phyloP scores from a whole-genome alignment of 2,888 invertebrate genomes.

The Physocephala rufipes region DNA sequence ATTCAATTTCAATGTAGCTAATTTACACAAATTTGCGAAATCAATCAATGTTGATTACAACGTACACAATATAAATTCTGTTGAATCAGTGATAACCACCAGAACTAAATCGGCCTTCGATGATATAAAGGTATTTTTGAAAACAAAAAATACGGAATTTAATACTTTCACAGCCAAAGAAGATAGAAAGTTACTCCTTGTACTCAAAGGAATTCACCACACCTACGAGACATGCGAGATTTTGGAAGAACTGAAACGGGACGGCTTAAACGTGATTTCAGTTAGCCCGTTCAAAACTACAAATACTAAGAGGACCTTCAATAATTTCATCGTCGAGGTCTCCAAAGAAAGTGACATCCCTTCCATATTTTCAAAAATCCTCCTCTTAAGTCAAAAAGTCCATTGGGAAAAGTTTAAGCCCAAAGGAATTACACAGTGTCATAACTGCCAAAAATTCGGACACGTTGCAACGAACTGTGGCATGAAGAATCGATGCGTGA shows the following conservation, averaged over 20 bases:
- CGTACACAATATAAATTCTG: neutral
- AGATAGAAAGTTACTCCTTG: neutral
- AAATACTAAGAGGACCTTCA: neutral
- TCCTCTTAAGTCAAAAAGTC: neutral
- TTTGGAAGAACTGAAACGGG: neutral
- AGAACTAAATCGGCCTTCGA: neutral
- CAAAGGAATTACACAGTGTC: neutral
- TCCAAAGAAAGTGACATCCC: neutral
- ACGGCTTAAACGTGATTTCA: too few relatives aligned
- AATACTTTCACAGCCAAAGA: neutral
- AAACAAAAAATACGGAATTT: neutral
- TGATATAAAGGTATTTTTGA: neutral
- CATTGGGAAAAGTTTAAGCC: constrained; percentile 2
- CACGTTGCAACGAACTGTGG: neutral
- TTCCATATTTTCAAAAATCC: neutral
- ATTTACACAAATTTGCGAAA: neutral
- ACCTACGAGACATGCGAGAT: neutral
- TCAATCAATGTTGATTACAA: neutral
- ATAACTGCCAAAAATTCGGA: too few relatives aligned
- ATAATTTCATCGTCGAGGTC: constrained; percentile 2
- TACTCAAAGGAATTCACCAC: constrained; percentile 7
- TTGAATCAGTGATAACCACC: neutral
- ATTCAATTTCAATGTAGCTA: too few relatives aligned
- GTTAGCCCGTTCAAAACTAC: neutral
- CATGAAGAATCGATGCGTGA: constrained; percentile 4